Conservation (phyloP, 2,113 vertebrate species). For the Platysteira castanea region DNA sequence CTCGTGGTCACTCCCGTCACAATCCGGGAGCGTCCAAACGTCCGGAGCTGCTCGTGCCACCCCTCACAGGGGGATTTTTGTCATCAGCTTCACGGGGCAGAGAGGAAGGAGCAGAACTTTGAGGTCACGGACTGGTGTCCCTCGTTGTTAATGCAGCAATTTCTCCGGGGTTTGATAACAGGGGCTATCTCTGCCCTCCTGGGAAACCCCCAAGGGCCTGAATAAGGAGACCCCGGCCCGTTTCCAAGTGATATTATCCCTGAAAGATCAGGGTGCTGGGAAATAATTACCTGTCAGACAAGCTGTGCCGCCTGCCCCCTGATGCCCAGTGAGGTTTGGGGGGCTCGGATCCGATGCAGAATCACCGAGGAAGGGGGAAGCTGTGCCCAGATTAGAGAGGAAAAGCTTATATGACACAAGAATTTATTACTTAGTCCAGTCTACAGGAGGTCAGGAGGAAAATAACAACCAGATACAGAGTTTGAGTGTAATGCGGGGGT, state of each 20-base stretch:
- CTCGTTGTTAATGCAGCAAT: neutral
- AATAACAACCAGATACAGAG: neutral
- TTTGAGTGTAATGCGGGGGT: neutral
- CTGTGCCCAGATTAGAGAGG: neutral
- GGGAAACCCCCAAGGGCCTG: neutral
- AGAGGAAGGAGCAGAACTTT: neutral
- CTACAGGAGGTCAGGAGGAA: neutral
- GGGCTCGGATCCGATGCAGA: neutral
- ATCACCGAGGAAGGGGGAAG: neutral
- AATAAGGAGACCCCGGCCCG: neutral
- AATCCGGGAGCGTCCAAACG: fast-evolving
- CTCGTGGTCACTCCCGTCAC: fast-evolving
- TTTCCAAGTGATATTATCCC: neutral
- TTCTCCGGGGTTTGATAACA: neutral
- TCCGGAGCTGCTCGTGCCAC: neutral
- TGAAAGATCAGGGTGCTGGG: neutral
- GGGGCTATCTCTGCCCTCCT: neutral
- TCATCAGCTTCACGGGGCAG: neutral
- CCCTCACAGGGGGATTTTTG: neutral
- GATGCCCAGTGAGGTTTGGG: neutral
- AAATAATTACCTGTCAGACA: slow-evolving; percentile 37
- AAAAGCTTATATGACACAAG: neutral
- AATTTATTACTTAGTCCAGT: neutral
- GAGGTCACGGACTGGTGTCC: neutral
- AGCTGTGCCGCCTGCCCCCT: neutral